Evolutionary conservation across 2,113 vertebrate genomes (phyloP).

Genomic region (Dipodomys spectabilis): DNA sequence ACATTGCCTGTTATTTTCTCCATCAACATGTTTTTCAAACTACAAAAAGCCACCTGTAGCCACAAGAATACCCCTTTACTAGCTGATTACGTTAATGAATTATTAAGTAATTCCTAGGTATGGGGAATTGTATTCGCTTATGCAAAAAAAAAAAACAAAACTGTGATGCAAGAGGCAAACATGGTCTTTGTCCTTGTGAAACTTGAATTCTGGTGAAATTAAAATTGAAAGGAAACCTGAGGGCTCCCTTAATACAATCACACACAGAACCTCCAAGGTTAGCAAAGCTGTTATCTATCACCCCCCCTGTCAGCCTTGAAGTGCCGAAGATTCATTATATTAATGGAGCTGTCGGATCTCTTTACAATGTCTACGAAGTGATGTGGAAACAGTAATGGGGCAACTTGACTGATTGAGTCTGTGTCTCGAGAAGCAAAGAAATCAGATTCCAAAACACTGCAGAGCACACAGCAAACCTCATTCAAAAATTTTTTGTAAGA

Average conservation of each 20-base stretch:
- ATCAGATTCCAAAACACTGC: constrained; percentile 1
- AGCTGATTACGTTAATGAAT: not conserved
- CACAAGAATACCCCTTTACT: not conserved
- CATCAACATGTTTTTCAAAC: not conserved
- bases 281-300: constrained; percentile 28
- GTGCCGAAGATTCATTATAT: constrained; percentile 59
- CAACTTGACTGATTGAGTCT: constrained; percentile 8
- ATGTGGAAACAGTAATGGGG: constrained; percentile 46
- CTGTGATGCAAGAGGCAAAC: not conserved
- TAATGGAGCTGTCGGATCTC: constrained; percentile 68
- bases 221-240: not conserved
- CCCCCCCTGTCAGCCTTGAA: constrained; percentile 4
- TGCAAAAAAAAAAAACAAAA: not conserved
- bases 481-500: not conserved
- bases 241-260: not conserved
- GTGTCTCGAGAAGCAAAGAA: constrained; percentile 24
- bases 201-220: not conserved
- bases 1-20: not conserved
- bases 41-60: not conserved
- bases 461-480: not conserved
- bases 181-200: not conserved
- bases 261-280: constrained; percentile 26
- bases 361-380: constrained; percentile 24
- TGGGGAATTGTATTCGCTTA: not conserved
- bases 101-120: not conserved